Evolutionary conservation across 2,888 invertebrate genomes (phyloP), one percentile per base, ranked within the genome.

Genomic region (Neoaliturus tenellus): DNA sequence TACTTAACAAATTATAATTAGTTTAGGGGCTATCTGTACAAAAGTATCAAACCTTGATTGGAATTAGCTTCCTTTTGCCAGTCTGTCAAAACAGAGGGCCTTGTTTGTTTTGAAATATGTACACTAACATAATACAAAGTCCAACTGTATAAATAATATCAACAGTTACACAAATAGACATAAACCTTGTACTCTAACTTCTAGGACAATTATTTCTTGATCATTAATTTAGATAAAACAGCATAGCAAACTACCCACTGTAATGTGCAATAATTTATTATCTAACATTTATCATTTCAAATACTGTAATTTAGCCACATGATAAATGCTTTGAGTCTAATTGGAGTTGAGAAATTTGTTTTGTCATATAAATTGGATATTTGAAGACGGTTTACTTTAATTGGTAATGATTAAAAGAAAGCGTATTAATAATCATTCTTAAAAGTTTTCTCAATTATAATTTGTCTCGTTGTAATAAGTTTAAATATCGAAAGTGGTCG

Each of bases 271-370:
- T 31, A 28, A 62, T 62, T 55, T 62, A 62, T 31, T 62, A 28
- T 28, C 2, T 20, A 62, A 62, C 62, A 62, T 62, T 62, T 28
- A 62, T 62, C 62, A 62, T 62, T 62, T 28, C 10, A n/a, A 62
- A 62, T 51, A 14, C 28, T 62, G 62, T 62, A 62, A 62, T 62
- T 62, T 62, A 62, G 28, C 62, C 62, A 5, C 55, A 55, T 28
- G 62, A 62, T 62, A 62, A 62, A 62, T 62, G 62, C 62, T 23
- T 31, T 62, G 62, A 14, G 62, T 5, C 28, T 62, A 62, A 62
- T 62, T 62, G 62, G 62, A 62, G 62, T 62, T 28, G 62, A 62
- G 62, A 28, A 62, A 62, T 62, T 62, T 62, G 62, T 62, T 62
- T 62, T 62, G 62, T 28, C 62, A 28, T 62, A 28, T 62, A 28